Evolutionary conservation across 2,797 vertebrate genomes (phyloP), one percentile per base, ranked within the genome.

Genomic region (Falco rusticolus): DNA sequence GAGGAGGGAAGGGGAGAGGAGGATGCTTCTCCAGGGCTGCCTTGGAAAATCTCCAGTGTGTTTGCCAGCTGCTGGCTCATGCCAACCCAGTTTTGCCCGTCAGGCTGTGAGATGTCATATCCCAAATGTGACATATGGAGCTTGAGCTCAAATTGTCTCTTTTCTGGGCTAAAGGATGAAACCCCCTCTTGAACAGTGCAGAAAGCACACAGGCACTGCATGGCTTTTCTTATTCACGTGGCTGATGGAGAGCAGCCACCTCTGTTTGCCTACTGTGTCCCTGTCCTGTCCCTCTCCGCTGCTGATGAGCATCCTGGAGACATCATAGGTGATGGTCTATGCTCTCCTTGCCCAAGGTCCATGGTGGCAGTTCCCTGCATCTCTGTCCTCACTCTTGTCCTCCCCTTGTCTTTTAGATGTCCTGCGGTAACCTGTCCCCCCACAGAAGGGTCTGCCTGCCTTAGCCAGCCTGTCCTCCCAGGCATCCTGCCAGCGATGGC

Each of bases 301-400:
- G 74, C 72, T 26, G 53, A 2, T 3, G 6, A 76, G 41, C 25
- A n/a, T 25, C 76, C 9, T 15, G 70, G 59, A 48, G 50, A 53
- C 41, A 19, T 3, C 0, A 0, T 4, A 29, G 34, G 8, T 19
- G 51, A 18, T 76, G 41, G 34, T 10, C 28, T 15, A 28, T 34
- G 64, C 20, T 66, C 12, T 48, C 70, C 37, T 82, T 13, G 3
- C 26, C 68, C 14, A 3, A 17, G 41, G 6, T 60, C 26, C 10
- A 0, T 2, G 56, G 39, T 9, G 68, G 25, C 0, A 0, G 7
- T 13, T 89, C 50, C 31, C 5, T 0, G 0, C 17, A 16, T 9
- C 8, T 12, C 15, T 50, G 20, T 39, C 43, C 50, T 93, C 75
- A 93, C 34, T 64, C 81, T 21, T 31, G 6, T 94, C 76, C 85